Evolutionary conservation across 2,797 vertebrate genomes (phyloP).

Genomic region (Epinephelus coioides): DNA sequence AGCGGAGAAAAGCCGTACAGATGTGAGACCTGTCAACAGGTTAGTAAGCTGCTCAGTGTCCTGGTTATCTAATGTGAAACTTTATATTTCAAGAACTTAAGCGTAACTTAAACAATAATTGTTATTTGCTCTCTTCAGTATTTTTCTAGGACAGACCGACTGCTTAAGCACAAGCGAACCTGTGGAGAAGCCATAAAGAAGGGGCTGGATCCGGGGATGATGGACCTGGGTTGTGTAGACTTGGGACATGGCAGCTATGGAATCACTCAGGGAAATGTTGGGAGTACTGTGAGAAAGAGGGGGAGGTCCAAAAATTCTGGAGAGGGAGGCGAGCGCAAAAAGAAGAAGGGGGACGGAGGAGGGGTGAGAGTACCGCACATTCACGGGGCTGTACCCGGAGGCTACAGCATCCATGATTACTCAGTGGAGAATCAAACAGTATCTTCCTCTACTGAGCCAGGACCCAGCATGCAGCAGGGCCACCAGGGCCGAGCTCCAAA

Average conservation of each 20-base stretch:
- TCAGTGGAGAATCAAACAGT: conserved; percentile 90
- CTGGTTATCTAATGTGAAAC: background rate
- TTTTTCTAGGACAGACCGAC: conserved; percentile 98
- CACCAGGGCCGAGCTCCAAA: conserved; percentile 92
- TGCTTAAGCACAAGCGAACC: conserved; percentile 99
- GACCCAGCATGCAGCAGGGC: conserved; percentile 89
- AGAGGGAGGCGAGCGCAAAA: conserved; percentile 92
- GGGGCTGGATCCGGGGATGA: conserved; percentile 90
- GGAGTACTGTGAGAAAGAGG: conserved; percentile 90
- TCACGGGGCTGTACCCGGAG: conserved; percentile 83
- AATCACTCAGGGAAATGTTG: conserved; percentile 94
- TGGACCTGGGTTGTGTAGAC: conserved; percentile 88
- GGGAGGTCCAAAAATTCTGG: conserved; percentile 90
- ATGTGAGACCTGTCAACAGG: conserved; percentile 99
- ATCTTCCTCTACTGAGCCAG: conserved; percentile 88
- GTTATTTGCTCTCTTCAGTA: conserved; percentile 83
- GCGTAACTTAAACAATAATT: background rate
- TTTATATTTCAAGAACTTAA: background rate
- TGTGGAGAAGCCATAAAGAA: conserved; percentile 96
- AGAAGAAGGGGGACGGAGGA: conserved; percentile 85
- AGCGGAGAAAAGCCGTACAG: conserved; percentile 99
- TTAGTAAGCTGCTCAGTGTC: conserved; percentile 44
- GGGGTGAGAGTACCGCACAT: conserved; percentile 60
- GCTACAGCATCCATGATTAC: conserved; percentile 90
- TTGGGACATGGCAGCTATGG: conserved; percentile 90